Evolutionary conservation across 1,140 invertebrate genomes (phyloP).

Genomic region (Ceratina australensis): DNA sequence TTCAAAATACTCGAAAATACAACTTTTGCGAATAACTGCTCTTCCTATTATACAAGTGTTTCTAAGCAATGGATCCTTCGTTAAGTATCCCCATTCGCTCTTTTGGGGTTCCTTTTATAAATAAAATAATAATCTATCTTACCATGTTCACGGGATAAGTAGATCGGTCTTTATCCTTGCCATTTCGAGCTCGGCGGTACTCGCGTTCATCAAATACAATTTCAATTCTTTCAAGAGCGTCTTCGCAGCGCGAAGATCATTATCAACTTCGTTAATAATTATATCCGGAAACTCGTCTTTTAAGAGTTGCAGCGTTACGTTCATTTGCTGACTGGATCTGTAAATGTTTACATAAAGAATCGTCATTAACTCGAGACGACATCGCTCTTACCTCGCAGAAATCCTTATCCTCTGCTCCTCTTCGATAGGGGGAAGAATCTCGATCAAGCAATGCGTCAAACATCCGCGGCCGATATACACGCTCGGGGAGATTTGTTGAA

Average conservation of each 20-base stretch:
- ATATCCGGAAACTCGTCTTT: slow-evolving; percentile 61
- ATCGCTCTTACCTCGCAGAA: slow-evolving; percentile 65
- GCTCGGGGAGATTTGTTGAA: slow-evolving; percentile 55
- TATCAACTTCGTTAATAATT: slow-evolving; percentile 55
- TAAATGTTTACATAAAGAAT: slow-evolving; percentile 4
- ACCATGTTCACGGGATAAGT: slow-evolving; percentile 65
- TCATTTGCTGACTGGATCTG: slow-evolving; percentile 65
- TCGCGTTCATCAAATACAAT: slow-evolving; percentile 61
- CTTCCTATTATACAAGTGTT: too few relatives aligned
- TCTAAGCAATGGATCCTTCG: too few relatives aligned
- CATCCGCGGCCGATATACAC: slow-evolving; percentile 60
- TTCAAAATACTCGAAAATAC: too few relatives aligned
- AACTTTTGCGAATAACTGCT: too few relatives aligned
- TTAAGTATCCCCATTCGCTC: too few relatives aligned
- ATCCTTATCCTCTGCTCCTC: slow-evolving; percentile 56
- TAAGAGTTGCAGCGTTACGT: slow-evolving; percentile 65
- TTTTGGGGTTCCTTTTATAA: background rate
- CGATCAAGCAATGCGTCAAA: slow-evolving; percentile 66
- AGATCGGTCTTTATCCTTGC: slow-evolving; percentile 71
- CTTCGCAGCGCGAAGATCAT: slow-evolving; percentile 54
- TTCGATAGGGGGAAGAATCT: slow-evolving; percentile 55
- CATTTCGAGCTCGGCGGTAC: slow-evolving; percentile 60
- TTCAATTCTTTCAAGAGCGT: slow-evolving; percentile 68
- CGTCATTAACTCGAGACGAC: too few relatives aligned
- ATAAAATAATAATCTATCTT: slow-evolving; percentile 3